A percentile compares a stretch with the other conserved stretches of the same genome.
Conservation (phyloP, 2,113 vertebrate species). For the Rhizomys pruinosus region DNA sequence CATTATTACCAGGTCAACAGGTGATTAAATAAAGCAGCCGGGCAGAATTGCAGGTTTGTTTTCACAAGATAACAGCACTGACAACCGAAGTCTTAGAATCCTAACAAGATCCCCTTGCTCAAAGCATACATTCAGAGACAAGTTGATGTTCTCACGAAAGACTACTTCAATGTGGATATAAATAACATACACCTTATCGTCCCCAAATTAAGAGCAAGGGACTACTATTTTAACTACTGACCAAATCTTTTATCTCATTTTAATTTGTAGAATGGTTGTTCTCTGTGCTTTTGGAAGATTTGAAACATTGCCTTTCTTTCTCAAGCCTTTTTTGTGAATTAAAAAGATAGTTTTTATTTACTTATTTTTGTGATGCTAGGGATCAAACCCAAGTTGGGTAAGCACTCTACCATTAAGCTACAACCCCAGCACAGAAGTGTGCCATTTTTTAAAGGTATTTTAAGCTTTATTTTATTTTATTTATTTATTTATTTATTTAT, state of each 20-base stretch:
- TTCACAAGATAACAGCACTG: slow-evolving; percentile 47
- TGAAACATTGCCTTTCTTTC: slow-evolving; percentile 53
- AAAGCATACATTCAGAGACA: slow-evolving; percentile 41
- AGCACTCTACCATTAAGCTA: background rate
- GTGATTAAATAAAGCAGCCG: slow-evolving; percentile 64
- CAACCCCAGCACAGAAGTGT: background rate
- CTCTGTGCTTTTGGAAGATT: background rate
- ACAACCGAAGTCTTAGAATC: slow-evolving; percentile 50
- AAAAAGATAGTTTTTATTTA: background rate
- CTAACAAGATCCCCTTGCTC: slow-evolving; percentile 70
- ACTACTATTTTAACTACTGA: slow-evolving; percentile 41
- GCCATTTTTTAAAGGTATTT: slow-evolving; percentile 28
- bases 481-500: too few species aligned
- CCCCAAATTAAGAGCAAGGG: slow-evolving; percentile 40
- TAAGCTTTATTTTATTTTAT: too few species aligned
- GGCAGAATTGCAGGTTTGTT: slow-evolving; percentile 63
- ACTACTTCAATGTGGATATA: slow-evolving; percentile 47
- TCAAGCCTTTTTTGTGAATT: slow-evolving; percentile 48
- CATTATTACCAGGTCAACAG: slow-evolving; percentile 57
- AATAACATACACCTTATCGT: slow-evolving; percentile 43
- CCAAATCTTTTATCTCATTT: slow-evolving; percentile 39
- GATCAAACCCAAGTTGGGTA: background rate
- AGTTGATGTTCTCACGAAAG: slow-evolving; percentile 48
- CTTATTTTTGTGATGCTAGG: background rate
- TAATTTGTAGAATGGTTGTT: background rate